Evolutionary conservation across 2,113 vertebrate species (phyloP), one percentile per base, ranked within the genome.

Genomic region (Aix galericulata): DNA sequence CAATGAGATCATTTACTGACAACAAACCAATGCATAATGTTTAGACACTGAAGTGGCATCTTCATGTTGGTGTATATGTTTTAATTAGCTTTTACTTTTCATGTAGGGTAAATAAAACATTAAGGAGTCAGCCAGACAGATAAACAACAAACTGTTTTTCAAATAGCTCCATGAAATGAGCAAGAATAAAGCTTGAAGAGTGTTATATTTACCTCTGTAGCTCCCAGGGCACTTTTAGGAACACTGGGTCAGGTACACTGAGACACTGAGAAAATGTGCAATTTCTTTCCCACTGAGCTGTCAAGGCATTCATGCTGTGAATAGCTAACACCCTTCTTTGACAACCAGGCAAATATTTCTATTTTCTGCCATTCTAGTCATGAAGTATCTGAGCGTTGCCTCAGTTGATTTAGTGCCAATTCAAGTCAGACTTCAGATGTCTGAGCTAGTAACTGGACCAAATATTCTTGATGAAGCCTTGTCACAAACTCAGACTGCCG

Each of bases 341-440:
- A 97, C 96, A 97, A 96, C 74, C 34, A 96, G 67, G 87, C 82
- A 97, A 96, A 97, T 97, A 96, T 97, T 97, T 97, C 95, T 95
- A 91, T 97, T 97, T 97, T 96, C 89, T 94, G 92, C 89, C 86
- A 60, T 93, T 96, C 96, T 88, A 96, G 93, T 95, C 93, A 83
- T 91, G 91, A 88, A 91, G 92, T 25, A 91, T 89, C 88, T 97
- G 85, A 89, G 87, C 16, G 12, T 66, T 95, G 96, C 96, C 90
- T 97, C 94, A 96, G 95, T 29, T 97, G 95, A 97, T 97, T 98
- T 97, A 96, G 80, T 92, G 79, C 89, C 94, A 97, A 96, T 92
- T 96, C 85, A 95, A 97, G 94, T 95, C 90, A 95, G 81, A 88
- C 95, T 96, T 97, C 4, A 44, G 68, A 97, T 91, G 93, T 94